Percentiles rank a stretch among this genome's conserved stretches.
These are phyloP conservation scores for Neodiprion lecontei DNA, from an alignment of 1,140 invertebrate species.

Conservation along the genomic window DNA sequence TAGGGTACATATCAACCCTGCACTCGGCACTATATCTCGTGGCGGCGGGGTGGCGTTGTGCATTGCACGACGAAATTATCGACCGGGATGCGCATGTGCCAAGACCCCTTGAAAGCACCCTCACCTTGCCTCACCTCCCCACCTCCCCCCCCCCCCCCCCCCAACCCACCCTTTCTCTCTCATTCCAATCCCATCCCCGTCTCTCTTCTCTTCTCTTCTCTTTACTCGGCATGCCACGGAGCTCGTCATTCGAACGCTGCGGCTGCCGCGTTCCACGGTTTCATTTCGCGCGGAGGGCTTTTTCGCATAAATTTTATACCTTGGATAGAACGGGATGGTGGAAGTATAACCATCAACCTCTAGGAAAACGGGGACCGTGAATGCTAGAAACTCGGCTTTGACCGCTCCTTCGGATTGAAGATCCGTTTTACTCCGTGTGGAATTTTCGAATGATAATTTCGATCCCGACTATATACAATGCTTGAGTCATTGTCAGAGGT, in stretches of 20 bases:
- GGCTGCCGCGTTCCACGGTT: neutral
- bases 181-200: neutral
- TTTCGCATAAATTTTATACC: too few relatives aligned
- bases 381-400: too few relatives aligned
- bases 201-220: too few relatives aligned
- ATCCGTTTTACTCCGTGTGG: too few relatives aligned
- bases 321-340: too few relatives aligned
- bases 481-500: too few relatives aligned
- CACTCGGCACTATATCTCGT: neutral
- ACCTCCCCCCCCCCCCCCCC: too few relatives aligned
- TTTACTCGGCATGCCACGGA: neutral
- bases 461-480: too few relatives aligned
- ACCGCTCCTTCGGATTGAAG: too few relatives aligned
- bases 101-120: neutral
- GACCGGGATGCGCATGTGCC: conserved; percentile 6
- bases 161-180: neutral
- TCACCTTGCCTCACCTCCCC: neutral
- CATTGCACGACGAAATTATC: neutral
- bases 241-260: neutral
- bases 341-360: too few relatives aligned
- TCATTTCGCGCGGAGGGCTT: neutral
- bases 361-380: too few relatives aligned
- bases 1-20: neutral
- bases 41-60: neutral
- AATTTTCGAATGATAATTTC: too few relatives aligned